Base-by-base conservation (phyloP, 2,113 vertebrate species). In the Oriolus oriolus region DNA sequence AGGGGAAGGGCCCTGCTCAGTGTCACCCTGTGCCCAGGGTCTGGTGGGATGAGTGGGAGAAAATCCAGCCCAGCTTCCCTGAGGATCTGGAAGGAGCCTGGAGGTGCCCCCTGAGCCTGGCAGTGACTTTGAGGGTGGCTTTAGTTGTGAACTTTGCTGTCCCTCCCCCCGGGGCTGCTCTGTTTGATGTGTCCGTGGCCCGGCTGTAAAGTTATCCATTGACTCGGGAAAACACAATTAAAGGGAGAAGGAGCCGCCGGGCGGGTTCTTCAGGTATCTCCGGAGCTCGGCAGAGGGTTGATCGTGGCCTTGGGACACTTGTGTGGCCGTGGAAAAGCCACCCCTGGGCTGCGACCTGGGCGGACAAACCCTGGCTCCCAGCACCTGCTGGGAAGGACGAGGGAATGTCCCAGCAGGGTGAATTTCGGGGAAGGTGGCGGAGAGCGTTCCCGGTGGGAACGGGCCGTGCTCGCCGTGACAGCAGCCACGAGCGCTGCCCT, bases 121-220 rank as follows among this genome's bases (percentile, higher is more conserved):
- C 87, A 24, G 23, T 89, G 93, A 84, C 93, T 64, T 87, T 76
- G 80, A 71, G 80, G n/a, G 23, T 37, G 57, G 68, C 30, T 94
- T 76, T 86, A 3, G 28, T 13, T 20, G 60, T 81, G 92, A 95
- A 20, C 79, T 92, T 84, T 22, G 27, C 74, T 13, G 39, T 54
- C 53, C 42, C 45, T 28, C 74, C 61, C 22, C 45, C 82, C 64
- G 27, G n/a, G 79, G 88, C 60, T 63, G 2, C 8, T 54, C 16
- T 52, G 44, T 89, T 84, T 71, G 90, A 82, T 76, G 88, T 81
- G 60, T 45, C 44, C 91, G 13, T 2, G 70, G 71, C 53, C 59
- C 3, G 1, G 93, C 77, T 69, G 56, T 87, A 42, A 89, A 94
- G 96, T 96, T 97, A 95, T 79, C 95, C 95, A 95, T 96, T 93